Evolutionary conservation across 2,888 invertebrate species (phyloP).

Genomic region (Chorisops tibialis): DNA sequence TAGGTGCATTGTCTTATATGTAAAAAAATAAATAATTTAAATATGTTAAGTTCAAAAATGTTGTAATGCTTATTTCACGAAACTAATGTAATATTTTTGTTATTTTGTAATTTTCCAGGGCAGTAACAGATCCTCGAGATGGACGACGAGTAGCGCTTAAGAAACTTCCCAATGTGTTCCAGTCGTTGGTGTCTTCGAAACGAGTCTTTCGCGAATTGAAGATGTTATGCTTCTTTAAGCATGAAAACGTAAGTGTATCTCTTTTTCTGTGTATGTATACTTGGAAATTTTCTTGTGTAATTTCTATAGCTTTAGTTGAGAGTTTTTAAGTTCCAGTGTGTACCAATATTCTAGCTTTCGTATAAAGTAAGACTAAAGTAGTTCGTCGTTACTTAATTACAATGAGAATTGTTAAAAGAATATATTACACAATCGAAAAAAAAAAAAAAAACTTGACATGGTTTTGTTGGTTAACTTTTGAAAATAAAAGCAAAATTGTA

Average conservation of each 20-base stretch:
- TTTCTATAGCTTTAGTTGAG: too few relatives aligned
- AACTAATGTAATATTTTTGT: background rate
- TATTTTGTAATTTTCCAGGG: constrained; percentile 67
- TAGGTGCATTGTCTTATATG: background rate
- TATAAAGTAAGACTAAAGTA: too few relatives aligned
- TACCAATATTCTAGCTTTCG: too few relatives aligned
- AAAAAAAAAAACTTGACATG: too few relatives aligned
- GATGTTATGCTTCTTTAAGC: constrained; percentile 99
- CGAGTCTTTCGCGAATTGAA: constrained; percentile 97
- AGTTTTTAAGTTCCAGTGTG: too few relatives aligned
- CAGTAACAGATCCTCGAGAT: constrained; percentile 98
- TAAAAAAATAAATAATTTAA: background rate
- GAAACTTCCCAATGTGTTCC: constrained; percentile 99
- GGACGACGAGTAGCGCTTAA: constrained; percentile 97
- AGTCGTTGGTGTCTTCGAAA: constrained; percentile 97
- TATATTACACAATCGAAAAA: too few relatives aligned
- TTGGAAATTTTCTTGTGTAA: too few relatives aligned
- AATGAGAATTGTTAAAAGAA: too few relatives aligned
- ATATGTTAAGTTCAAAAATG: background rate
- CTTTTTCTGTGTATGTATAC: background rate
- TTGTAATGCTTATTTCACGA: background rate
- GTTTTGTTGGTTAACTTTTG: too few relatives aligned
- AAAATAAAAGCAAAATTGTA: too few relatives aligned
- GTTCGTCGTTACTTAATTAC: too few relatives aligned
- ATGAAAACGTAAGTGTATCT: constrained; percentile 88